A percentile compares a stretch with the other conserved stretches of the same genome.
These are phyloP conservation scores for Indicator maculatus DNA, from an alignment of 2,113 vertebrate genomes.

Conservation along the genomic window DNA sequence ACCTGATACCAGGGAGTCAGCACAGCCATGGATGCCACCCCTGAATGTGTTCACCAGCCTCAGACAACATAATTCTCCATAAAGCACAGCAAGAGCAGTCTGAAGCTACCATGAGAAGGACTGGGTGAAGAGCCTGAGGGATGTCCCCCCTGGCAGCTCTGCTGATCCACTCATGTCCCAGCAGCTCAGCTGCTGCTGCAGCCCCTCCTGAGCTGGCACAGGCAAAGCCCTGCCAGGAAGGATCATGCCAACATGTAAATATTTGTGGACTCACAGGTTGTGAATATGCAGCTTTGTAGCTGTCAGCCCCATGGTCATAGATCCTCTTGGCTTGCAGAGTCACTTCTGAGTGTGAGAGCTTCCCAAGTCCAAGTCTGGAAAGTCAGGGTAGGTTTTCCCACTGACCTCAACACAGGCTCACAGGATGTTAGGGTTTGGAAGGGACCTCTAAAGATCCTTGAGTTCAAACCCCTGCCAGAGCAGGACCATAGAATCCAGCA, in stretches of 20 bases:
- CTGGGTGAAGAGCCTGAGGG: not conserved
- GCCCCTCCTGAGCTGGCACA: not conserved
- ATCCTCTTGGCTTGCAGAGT: not conserved
- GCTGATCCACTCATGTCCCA: not conserved
- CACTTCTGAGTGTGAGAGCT: not conserved
- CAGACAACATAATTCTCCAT: not conserved
- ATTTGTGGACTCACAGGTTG: slow-evolving; percentile 31
- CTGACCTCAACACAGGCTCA: not conserved
- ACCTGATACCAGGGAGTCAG: not conserved
- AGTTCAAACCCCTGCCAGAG: no score
- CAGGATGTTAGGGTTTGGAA: no score
- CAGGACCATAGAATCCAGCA: no score
- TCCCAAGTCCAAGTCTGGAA: not conserved
- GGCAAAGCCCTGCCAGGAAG: not conserved
- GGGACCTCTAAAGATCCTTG: no score
- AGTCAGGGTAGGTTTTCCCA: slow-evolving; percentile 18
- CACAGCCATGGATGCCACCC: not conserved
- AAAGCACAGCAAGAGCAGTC: not conserved
- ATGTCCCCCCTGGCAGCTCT: not conserved
- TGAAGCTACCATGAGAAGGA: not conserved
- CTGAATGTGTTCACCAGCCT: rapidly evolving
- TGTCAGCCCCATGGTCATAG: not conserved
- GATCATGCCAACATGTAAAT: slow-evolving; percentile 18
- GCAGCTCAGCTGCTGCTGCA: not conserved
- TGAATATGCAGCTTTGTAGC: not conserved